Evolutionary conservation across 1,140 invertebrate species (phyloP), one percentile per base, ranked within the genome.

Genomic region (Pseudomyrmex gracilis): DNA sequence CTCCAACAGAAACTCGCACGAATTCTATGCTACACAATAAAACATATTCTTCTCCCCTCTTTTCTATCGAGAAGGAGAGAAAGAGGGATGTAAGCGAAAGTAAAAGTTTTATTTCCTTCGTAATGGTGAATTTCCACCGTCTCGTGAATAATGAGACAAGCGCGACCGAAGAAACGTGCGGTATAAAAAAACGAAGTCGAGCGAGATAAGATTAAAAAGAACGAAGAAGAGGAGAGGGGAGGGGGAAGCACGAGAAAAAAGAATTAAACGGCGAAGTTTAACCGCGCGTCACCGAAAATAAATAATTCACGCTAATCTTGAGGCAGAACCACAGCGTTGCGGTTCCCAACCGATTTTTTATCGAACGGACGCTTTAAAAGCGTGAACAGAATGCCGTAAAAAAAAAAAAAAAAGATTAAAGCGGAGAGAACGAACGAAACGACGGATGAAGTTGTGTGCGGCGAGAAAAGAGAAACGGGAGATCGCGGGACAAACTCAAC

Each of bases 81-180:
- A 0, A 34, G 4, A 34, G 5, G 7, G 1, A 34, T 55, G 20
- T 1, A 15, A 73, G 20, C 13, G 43, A 51, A 76, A 51, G 47
- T 0, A 24, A 24, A 68, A 53, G 20, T 77, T 66, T 77, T 45
- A 66, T 55, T 55, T 43, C 49, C 17, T 66, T 77, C 55, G 17
- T 66, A 77, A 77, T 45, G 73, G 53, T 15, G 24, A 77, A 47
- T 77, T 77, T 64, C 34, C 22, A 34, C 47, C 53, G 60, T 8
- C 12, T 77, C 34, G 57, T 67, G 74, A 77, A 77, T 67, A 77
- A 77, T 2, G 17, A 34, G 34, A 77, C 3, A n/a, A 77, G 43
- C 1, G 17, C 8, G n/a, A 13, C 13, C 13, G 45, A 24, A 20
- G 24, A 20, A 45, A 13, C 13, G 9, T 22, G 20, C 43, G 45